phyloP scores from a whole-genome alignment of 2,797 vertebrate genomes.

The Glossophaga mutica region DNA sequence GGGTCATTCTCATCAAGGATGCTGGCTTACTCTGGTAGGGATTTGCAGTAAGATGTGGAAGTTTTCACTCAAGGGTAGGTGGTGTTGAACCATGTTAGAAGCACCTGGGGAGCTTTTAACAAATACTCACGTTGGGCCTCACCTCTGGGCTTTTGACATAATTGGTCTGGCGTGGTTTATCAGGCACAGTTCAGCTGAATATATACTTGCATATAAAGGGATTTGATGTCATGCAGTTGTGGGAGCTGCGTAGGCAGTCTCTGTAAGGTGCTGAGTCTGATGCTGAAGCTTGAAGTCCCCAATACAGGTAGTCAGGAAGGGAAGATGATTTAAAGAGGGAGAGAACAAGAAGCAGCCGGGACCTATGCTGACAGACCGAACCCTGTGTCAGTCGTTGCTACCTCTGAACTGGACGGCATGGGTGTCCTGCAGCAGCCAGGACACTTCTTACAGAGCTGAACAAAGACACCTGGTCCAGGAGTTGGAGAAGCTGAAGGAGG shows the following conservation, averaged over 20 bases:
- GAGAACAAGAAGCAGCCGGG: neutral
- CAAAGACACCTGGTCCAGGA: neutral
- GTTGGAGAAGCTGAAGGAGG: neutral
- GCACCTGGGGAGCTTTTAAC: neutral
- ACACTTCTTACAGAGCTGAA: neutral
- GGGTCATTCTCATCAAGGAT: neutral
- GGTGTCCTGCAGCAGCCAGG: neutral
- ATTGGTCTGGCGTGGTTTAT: neutral
- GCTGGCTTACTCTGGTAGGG: neutral
- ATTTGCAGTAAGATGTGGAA: neutral
- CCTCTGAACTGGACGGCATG: neutral
- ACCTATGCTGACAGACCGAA: neutral
- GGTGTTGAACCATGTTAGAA: neutral
- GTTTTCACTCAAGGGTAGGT: neutral
- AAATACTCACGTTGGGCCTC: neutral
- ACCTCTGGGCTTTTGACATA: neutral
- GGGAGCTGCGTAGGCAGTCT: neutral
- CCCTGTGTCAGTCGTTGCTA: neutral
- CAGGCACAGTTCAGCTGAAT: neutral
- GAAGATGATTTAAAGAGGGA: neutral
- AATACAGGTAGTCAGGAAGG: neutral
- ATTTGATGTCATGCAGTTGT: neutral
- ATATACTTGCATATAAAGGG: neutral
- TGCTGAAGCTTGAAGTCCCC: neutral
- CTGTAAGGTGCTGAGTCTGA: neutral